These are phyloP conservation scores for Melanotus villosus DNA, from an alignment of 2,888 invertebrate genomes.

Conservation along the genomic window DNA sequence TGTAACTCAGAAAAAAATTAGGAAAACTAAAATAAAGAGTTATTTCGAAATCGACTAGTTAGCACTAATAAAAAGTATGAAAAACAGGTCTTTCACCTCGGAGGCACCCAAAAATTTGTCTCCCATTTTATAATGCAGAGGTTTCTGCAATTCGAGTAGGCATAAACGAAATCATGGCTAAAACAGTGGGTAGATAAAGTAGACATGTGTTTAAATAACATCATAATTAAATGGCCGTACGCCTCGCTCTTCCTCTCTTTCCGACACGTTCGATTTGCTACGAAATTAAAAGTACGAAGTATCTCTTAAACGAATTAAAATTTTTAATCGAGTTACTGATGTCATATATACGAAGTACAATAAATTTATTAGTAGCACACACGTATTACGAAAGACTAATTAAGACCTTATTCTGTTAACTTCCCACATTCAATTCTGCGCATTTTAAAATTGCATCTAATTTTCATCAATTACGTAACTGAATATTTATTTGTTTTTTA, in stretches of 20 bases:
- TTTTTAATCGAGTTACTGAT: constrained; percentile 12
- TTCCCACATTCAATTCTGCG: constrained; percentile 11
- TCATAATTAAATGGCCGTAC: constrained; percentile 15
- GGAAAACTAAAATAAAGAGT: too few species aligned
- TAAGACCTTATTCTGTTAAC: neutral
- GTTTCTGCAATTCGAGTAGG: constrained; percentile 16
- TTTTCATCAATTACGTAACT: constrained; percentile 7
- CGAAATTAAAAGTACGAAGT: neutral
- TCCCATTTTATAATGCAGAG: neutral
- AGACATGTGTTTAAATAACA: constrained; percentile 22
- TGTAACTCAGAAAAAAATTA: too few species aligned
- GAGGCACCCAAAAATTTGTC: constrained; percentile 14
- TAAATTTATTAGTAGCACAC: constrained; percentile 7
- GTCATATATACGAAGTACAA: neutral
- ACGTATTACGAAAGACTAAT: constrained; percentile 1
- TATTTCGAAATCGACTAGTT: too few species aligned
- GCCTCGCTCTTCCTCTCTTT: neutral
- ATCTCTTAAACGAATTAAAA: constrained; percentile 1
- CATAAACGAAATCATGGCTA: constrained; percentile 4
- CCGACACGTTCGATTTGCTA: too few species aligned
- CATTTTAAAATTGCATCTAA: constrained; percentile 23
- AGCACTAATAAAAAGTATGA: too few species aligned
- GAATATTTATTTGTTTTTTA: constrained; percentile 13
- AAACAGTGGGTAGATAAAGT: constrained; percentile 6
- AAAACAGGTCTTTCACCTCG: constrained; percentile 9